These are phyloP conservation scores for Porites lobata DNA, from an alignment of 92 coral and sea anemone species.

Conservation along the genomic window DNA sequence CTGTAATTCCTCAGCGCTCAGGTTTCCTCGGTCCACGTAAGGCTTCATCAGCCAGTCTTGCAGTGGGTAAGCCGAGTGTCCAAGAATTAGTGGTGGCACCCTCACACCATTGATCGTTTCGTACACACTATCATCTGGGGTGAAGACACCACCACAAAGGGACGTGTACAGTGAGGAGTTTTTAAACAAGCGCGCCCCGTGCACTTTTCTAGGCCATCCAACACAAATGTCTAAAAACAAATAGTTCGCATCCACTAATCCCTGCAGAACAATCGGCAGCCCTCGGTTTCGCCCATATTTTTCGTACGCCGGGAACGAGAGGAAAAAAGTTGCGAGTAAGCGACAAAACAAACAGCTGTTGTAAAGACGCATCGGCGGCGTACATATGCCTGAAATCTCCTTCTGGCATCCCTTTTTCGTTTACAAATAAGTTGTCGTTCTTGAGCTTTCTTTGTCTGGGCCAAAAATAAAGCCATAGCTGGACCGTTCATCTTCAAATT, in stretches of 20 bases:
- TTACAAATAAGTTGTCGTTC: no score
- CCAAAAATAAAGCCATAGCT: no score
- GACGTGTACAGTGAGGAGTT: slow-evolving; percentile 2
- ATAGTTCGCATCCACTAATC: slow-evolving; percentile 38
- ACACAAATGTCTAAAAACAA: slow-evolving; percentile 50
- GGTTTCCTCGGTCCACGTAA: background rate
- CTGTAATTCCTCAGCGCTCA: background rate
- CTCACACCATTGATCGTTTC: background rate
- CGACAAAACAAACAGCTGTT: no score
- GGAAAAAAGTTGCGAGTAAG: no score
- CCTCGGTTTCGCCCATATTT: no score
- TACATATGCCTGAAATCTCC: no score
- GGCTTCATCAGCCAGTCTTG: background rate
- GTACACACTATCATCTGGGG: background rate
- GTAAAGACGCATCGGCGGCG: no score
- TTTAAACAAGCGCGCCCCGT: slow-evolving; percentile 34
- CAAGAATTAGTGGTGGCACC: slow-evolving; percentile 36
- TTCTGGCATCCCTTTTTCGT: no score
- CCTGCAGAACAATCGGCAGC: slow-evolving; percentile 43
- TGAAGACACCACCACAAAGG: background rate
- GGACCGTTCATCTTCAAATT: no score
- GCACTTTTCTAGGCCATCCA: slow-evolving; percentile 61
- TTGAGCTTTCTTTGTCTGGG: no score
- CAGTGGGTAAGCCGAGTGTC: background rate
- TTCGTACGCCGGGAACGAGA: no score